These are phyloP conservation scores for Pygoscelis adeliae DNA, from an alignment of 2,113 vertebrate genomes.

Conservation along the genomic window DNA sequence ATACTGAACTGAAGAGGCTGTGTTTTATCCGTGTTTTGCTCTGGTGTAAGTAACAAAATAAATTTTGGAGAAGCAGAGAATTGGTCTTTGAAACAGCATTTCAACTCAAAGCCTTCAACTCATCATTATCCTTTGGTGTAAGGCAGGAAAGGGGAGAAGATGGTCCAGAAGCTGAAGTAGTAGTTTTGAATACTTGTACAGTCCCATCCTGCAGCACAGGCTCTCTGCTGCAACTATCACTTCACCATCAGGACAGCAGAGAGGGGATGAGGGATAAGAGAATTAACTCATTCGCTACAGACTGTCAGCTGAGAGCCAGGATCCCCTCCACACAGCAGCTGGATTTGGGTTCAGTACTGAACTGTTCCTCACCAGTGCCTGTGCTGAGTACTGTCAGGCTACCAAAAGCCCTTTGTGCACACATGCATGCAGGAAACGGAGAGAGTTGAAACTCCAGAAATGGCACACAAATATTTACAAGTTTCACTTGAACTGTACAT, in stretches of 20 bases:
- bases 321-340: accelerated
- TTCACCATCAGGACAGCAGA: neutral
- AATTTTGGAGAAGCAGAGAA: neutral
- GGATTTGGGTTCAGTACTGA: neutral
- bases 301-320: neutral
- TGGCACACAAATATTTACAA: neutral
- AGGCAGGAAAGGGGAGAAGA: neutral
- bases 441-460: neutral
- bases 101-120: neutral
- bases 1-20: neutral
- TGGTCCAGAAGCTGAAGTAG: neutral
- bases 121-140: neutral
- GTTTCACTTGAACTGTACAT: neutral
- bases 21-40: neutral
- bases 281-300: neutral
- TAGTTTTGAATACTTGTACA: neutral
- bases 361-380: neutral
- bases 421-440: neutral
- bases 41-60: neutral
- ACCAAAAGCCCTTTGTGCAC: neutral
- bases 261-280: neutral
- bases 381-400: neutral
- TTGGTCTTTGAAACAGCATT: neutral
- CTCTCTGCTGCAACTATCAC: neutral
- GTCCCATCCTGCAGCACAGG: neutral